Conservation (phyloP, 2,888 invertebrate genomes). For the Gari tellinella region DNA sequence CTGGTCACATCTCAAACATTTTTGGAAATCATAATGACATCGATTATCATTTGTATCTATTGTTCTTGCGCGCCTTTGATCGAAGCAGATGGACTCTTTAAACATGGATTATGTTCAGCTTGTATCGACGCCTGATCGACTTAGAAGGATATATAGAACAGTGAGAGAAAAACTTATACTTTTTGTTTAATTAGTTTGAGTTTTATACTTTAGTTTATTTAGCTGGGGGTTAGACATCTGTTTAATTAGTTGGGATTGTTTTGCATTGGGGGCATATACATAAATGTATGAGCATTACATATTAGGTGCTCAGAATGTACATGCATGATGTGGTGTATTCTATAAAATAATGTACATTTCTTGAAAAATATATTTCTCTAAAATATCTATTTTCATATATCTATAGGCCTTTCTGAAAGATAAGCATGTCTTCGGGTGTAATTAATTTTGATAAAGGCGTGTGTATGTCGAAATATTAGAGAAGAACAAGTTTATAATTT, state of each 20-base stretch:
- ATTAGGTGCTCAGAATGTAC: no score
- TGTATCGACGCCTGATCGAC: slow-evolving; percentile 51
- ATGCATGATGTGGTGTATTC: no score
- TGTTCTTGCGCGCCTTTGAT: slow-evolving; percentile 29
- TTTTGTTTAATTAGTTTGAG: not conserved
- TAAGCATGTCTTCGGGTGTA: no score
- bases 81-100: slow-evolving; percentile 1
- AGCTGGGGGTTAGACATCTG: not conserved
- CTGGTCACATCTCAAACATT: slow-evolving; percentile 8
- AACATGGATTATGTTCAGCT: slow-evolving; percentile 43
- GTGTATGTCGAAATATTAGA: no score
- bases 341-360: no score
- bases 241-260: not conserved
- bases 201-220: not conserved
- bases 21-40: slow-evolving; percentile 42
- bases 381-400: no score
- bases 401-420: no score
- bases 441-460: no score
- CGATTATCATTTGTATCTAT: slow-evolving; percentile 39
- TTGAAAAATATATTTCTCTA: no score
- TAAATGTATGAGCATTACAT: no score
- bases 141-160: slow-evolving; percentile 49
- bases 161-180: slow-evolving; percentile 3
- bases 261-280: no score
- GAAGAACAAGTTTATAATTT: no score